Percentiles rank a stretch among this genome's conserved stretches.
phyloP scores from a whole-genome alignment of 2,797 vertebrate genomes.

The Falco rusticolus region DNA sequence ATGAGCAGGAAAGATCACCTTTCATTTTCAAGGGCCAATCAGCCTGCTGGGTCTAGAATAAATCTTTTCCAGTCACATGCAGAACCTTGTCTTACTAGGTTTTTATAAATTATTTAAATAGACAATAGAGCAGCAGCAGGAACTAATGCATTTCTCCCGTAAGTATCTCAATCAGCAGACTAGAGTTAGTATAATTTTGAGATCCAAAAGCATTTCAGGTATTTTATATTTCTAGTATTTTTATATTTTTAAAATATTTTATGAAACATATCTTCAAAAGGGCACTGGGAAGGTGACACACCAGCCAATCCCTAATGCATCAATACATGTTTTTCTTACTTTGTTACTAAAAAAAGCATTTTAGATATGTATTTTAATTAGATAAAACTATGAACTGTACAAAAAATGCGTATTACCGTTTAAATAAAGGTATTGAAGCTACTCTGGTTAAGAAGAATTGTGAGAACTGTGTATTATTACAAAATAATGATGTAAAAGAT shows the following conservation, averaged over 20 bases:
- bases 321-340: neutral
- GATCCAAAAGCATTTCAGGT: neutral
- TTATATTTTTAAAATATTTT: neutral
- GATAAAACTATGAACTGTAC: neutral
- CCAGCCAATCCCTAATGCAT: neutral
- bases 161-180: neutral
- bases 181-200: neutral
- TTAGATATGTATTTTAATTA: neutral
- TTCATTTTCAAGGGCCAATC: neutral
- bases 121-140: neutral
- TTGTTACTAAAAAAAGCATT: neutral
- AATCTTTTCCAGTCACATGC: neutral
- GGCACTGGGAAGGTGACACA: neutral
- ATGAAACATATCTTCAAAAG: neutral
- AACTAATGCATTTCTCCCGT: neutral
- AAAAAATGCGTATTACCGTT: neutral
- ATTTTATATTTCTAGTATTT: neutral
- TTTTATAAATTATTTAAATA: neutral
- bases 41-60: neutral
- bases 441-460: neutral
- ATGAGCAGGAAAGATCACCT: neutral
- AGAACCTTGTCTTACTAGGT: neutral
- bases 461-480: neutral
- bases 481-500: neutral
- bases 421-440: neutral